Percentiles rank a stretch among this genome's conserved stretches.
These are phyloP conservation scores for Otis tarda DNA, from an alignment of 2,113 vertebrate species.

Conservation along the genomic window DNA sequence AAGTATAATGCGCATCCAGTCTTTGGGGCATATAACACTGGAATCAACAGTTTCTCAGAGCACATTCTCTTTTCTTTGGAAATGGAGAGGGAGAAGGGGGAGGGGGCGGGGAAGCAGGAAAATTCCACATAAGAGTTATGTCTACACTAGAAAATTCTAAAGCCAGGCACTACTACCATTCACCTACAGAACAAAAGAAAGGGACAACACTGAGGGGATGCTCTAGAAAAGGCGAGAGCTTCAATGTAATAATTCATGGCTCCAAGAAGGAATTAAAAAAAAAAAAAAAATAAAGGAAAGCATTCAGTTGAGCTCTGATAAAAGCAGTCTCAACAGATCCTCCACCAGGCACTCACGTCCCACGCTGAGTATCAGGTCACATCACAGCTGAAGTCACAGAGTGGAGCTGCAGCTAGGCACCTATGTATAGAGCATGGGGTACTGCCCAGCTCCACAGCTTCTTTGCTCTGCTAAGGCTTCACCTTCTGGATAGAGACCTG, in stretches of 20 bases:
- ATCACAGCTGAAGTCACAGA: background rate
- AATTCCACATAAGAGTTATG: background rate
- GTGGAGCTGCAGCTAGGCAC: background rate
- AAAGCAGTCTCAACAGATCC: background rate
- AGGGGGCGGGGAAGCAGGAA: background rate
- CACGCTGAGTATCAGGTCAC: fast-evolving
- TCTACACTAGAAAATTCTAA: background rate
- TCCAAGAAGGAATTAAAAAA: background rate
- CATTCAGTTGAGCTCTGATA: background rate
- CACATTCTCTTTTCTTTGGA: background rate
- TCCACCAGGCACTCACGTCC: background rate
- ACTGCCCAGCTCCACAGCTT: background rate
- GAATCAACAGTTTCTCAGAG: background rate
- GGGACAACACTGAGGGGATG: fast-evolving
- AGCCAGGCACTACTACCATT: background rate
- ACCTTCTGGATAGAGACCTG: background rate
- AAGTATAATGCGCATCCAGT: background rate
- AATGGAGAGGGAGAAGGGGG: background rate
- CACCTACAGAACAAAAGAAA: background rate
- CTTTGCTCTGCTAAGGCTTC: background rate
- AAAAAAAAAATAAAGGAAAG: background rate
- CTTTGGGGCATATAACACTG: background rate
- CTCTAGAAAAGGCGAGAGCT: background rate
- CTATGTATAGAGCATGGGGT: fast-evolving
- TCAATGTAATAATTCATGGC: background rate